Evolutionary conservation across 2,797 vertebrate genomes (phyloP).

Genomic region (Helostoma temminkii): DNA sequence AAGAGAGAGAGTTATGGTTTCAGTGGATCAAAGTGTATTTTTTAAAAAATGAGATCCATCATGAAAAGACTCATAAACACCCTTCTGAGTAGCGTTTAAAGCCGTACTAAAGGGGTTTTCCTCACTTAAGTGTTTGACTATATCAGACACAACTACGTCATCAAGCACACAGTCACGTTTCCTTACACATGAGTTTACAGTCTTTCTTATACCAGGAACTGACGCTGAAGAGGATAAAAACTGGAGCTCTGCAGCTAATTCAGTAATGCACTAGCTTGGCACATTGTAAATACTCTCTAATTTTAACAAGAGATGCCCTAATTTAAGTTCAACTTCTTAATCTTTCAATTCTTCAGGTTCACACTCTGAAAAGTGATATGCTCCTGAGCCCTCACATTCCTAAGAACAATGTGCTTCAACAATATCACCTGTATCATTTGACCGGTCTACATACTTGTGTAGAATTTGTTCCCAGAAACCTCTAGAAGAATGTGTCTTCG

Average conservation of each 20-base stretch:
- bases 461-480: not conserved
- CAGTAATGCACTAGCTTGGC: slow-evolving; percentile 16
- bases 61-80: no score
- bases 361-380: not conserved
- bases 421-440: not conserved
- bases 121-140: no score
- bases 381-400: not conserved
- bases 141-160: not conserved
- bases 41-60: not conserved
- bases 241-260: slow-evolving; percentile 2
- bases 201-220: not conserved
- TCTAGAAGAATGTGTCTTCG: not conserved
- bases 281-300: slow-evolving; percentile 24
- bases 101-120: slow-evolving; percentile 10
- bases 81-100: slow-evolving; percentile 10
- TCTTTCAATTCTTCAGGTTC: slow-evolving; percentile 1
- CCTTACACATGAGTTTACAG: slow-evolving; percentile 1
- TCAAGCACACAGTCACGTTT: slow-evolving; percentile 14
- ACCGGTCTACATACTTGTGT: not conserved
- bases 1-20: not conserved
- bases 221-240: slow-evolving; percentile 1
- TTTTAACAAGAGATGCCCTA: slow-evolving; percentile 14
- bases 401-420: slow-evolving; percentile 6
- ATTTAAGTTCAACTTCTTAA: slow-evolving; percentile 3
- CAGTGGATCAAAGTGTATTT: not conserved